phyloP scores from a whole-genome alignment of 2,113 vertebrate genomes.

The Trogon melanurus region DNA sequence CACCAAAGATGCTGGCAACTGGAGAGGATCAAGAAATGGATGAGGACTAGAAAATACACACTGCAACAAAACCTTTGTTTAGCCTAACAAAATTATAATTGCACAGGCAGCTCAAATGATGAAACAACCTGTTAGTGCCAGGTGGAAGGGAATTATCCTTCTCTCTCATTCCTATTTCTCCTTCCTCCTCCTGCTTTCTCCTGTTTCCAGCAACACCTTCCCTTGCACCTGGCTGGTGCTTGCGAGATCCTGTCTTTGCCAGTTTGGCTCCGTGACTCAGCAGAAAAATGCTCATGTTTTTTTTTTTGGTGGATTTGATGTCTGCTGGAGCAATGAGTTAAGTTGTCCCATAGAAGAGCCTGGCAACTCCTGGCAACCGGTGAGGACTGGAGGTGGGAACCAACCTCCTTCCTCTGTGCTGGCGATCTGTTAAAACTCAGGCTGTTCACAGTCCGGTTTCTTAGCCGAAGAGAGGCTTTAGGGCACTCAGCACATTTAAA shows the following conservation, averaged over 20 bases:
- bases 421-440: neutral
- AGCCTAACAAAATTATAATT: neutral
- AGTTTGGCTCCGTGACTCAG: neutral
- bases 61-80: neutral
- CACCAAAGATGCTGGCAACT: neutral
- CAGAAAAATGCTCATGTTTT: neutral
- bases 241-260: neutral
- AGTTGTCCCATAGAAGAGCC: neutral
- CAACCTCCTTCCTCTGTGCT: neutral
- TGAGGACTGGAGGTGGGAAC: neutral
- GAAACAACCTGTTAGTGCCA: neutral
- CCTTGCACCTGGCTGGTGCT: neutral
- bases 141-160: neutral
- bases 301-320: neutral
- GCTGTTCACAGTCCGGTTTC: rapidly evolving
- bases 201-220: neutral
- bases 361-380: neutral
- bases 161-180: neutral
- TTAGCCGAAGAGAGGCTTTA: neutral
- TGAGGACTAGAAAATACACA: neutral
- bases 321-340: neutral
- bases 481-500: neutral
- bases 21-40: neutral
- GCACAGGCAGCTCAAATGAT: neutral
- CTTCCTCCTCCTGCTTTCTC: neutral